Conservation (phyloP, 2,113 vertebrate genomes). For the Anarhynchus alexandrinus region DNA sequence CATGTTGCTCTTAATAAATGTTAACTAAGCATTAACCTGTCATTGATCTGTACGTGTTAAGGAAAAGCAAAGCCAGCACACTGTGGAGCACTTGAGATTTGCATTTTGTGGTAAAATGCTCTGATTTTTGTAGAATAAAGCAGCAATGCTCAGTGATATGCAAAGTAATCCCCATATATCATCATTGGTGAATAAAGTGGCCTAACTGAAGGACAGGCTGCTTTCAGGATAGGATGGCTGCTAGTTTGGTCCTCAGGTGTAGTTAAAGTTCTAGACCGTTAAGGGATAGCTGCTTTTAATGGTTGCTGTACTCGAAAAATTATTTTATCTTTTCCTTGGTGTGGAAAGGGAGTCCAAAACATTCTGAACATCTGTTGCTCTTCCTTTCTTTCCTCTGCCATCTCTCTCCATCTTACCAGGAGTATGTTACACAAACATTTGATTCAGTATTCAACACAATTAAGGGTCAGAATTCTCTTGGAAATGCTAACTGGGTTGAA, state of each 20-base stretch:
- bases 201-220: neutral
- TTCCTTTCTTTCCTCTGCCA: neutral
- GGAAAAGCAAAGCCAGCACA: constrained; percentile 6
- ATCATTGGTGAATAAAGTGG: neutral
- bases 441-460: neutral
- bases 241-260: neutral
- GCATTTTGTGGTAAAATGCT: neutral
- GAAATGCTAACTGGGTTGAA: neutral
- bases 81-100: neutral
- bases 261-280: neutral
- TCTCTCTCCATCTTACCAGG: neutral
- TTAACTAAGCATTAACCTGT: constrained; percentile 61
- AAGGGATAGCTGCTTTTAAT: neutral
- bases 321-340: neutral
- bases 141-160: neutral
- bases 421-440: neutral
- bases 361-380: accelerated
- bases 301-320: neutral
- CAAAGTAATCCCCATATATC: neutral
- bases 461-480: neutral
- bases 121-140: constrained; percentile 14
- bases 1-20: constrained; percentile 59
- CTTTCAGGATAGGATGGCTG: neutral
- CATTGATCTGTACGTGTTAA: constrained; percentile 39
- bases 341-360: neutral